phyloP scores from a whole-genome alignment of 2,888 invertebrate species.

The Chrysolina haemoptera region DNA sequence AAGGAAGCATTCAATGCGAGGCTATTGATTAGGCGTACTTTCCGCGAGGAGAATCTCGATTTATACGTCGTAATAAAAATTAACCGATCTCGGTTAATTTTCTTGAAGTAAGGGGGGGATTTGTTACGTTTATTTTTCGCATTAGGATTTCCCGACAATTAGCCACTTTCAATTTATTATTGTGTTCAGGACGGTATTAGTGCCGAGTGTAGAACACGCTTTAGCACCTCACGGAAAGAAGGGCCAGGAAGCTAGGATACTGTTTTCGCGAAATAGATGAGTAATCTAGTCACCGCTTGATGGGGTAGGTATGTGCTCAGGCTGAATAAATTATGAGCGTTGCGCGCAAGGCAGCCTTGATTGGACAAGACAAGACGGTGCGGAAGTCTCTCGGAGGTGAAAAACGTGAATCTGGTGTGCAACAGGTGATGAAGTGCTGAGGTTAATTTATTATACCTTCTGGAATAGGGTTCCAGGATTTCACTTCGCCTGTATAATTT shows the following conservation, averaged over 20 bases:
- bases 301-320: neutral
- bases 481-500: conserved; percentile 7
- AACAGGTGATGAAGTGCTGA: no score
- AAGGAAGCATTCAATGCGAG: no score
- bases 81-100: no score
- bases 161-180: neutral
- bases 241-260: neutral
- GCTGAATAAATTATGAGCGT: neutral
- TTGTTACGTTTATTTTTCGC: no score
- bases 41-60: no score
- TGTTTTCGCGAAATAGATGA: neutral
- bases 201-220: neutral
- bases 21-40: no score
- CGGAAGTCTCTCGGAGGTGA: no score
- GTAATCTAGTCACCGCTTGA: conserved; percentile 4
- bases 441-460: neutral
- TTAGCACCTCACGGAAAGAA: neutral
- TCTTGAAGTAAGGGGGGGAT: no score
- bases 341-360: neutral
- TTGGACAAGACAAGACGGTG: neutral
- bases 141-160: no score
- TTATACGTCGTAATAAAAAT: no score
- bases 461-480: neutral
- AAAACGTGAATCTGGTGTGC: no score
- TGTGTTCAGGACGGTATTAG: neutral